These are phyloP conservation scores for Propsilocerus akamusi DNA, from an alignment of 1,140 invertebrate genomes.

Conservation along the genomic window DNA sequence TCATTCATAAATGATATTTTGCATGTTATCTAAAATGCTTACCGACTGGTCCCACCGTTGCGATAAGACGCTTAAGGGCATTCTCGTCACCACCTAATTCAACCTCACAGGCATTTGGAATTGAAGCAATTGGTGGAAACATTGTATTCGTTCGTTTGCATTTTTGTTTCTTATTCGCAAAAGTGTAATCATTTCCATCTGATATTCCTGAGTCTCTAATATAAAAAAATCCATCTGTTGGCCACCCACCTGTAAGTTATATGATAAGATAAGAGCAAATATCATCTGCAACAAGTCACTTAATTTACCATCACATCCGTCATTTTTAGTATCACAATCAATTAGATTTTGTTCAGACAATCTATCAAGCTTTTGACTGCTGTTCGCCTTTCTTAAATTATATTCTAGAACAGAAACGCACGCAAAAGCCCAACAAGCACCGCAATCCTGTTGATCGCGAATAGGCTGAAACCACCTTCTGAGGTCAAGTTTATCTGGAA, in stretches of 20 bases:
- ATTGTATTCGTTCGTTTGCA: conserved; percentile 26
- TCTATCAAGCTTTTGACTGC: conserved; percentile 46
- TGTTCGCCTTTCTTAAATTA: conserved; percentile 33
- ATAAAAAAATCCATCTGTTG: background rate
- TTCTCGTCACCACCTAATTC: conserved; percentile 48
- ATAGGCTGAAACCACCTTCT: too few relatives aligned
- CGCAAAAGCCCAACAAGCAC: conserved; percentile 83
- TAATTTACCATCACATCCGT: background rate
- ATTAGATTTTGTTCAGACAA: conserved; percentile 83
- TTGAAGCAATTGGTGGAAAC: background rate
- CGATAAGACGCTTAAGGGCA: conserved; percentile 51
- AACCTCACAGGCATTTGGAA: conserved; percentile 4
- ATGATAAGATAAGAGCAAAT: conserved; percentile 57
- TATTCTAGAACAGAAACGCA: conserved; percentile 74
- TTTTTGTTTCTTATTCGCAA: conserved; percentile 47
- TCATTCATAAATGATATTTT: background rate
- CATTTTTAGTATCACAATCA: conserved; percentile 71
- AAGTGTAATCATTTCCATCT: conserved; percentile 56
- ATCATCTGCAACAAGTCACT: background rate
- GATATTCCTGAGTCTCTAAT: conserved; percentile 43
- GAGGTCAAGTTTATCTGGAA: too few relatives aligned
- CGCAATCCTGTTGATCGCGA: conserved; percentile 55
- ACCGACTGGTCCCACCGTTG: conserved; percentile 61
- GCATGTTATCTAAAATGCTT: background rate
- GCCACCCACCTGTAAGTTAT: conserved; percentile 76